Percentiles rank a stretch among this genome's conserved stretches.
Conservation (phyloP, 2,113 vertebrate species). For the Nanger granti region DNA sequence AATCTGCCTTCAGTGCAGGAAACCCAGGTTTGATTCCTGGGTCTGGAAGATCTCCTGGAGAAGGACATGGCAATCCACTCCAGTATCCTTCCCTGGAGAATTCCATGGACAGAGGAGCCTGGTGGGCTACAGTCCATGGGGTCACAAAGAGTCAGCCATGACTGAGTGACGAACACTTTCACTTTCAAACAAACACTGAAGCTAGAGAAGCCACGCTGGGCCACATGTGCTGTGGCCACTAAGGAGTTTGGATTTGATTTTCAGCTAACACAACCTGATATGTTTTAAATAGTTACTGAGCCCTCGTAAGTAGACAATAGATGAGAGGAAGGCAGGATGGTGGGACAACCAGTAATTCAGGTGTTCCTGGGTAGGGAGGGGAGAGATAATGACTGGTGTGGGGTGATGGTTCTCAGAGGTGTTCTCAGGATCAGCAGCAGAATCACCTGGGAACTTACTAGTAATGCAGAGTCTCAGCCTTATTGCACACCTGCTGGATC, state of each 20-base stretch:
- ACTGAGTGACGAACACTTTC: accelerated
- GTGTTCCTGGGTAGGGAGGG: no score
- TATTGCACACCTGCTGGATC: not conserved
- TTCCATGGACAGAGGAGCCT: not conserved
- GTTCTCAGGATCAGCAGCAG: not conserved
- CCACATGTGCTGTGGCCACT: not conserved
- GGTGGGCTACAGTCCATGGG: not conserved
- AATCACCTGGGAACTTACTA: not conserved
- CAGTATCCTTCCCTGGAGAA: not conserved
- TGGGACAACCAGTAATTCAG: not conserved
- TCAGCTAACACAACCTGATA: not conserved
- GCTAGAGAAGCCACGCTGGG: not conserved
- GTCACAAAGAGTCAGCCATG: not conserved
- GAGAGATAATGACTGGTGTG: not conserved
- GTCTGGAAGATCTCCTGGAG: not conserved
- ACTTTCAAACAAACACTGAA: not conserved
- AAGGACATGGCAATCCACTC: not conserved
- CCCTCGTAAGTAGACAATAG: not conserved
- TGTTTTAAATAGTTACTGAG: not conserved
- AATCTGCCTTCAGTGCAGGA: not conserved
- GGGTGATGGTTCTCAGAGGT: not conserved
- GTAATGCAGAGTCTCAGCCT: not conserved
- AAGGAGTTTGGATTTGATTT: not conserved
- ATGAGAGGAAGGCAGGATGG: not conserved
- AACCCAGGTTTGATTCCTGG: not conserved